Conservation (phyloP, 2,113 vertebrate species). For the Cyanocitta stelleri region DNA sequence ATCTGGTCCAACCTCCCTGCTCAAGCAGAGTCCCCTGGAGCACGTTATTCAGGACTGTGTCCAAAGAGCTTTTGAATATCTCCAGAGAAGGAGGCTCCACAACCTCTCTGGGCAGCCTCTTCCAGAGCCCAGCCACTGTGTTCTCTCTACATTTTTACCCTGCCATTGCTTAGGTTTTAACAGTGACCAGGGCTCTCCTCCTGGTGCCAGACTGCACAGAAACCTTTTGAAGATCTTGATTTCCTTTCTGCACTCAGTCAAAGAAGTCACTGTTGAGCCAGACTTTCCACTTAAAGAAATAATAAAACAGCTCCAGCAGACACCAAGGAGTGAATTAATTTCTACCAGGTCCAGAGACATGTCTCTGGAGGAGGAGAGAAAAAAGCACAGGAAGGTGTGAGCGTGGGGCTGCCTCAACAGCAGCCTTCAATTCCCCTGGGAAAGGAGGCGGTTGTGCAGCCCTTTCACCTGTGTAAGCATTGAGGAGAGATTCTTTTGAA, state of each 20-base stretch:
- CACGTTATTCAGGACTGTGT: neutral
- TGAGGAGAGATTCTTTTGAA: neutral
- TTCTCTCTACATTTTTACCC: neutral
- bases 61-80: neutral
- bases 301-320: neutral
- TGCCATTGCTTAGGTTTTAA: neutral
- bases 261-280: neutral
- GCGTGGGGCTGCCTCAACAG: fast-evolving
- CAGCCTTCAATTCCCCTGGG: neutral
- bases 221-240: neutral
- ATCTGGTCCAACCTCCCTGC: neutral
- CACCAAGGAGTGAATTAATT: neutral
- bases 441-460: neutral
- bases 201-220: neutral
- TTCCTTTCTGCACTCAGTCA: neutral
- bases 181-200: neutral
- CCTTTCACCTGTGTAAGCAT: neutral
- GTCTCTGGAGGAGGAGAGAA: neutral
- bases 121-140: neutral
- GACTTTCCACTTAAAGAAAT: neutral
- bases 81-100: neutral
- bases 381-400: neutral
- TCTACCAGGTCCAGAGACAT: neutral
- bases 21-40: neutral
- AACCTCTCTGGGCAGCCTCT: neutral